Percentiles rank a stretch among this genome's conserved stretches.
Conservation (phyloP, 2,888 invertebrate genomes). For the Drosophila siamana region DNA sequence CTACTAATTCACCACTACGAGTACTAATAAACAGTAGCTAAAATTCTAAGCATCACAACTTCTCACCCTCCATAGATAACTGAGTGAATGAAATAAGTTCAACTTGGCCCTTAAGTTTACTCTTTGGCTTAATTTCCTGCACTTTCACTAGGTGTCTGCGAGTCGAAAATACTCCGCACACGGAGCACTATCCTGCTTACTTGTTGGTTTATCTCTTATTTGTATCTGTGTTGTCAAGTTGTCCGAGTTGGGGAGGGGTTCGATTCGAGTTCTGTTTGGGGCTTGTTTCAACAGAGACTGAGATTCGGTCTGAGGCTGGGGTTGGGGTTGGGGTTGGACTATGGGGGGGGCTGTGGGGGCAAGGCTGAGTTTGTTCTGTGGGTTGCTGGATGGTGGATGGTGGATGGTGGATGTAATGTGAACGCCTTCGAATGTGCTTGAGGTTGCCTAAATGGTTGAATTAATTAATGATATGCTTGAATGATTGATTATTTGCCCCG, state of each 20-base stretch:
- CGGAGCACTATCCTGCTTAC: background rate
- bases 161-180: background rate
- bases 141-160: background rate
- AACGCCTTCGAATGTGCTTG: conserved; percentile 54
- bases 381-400: no score
- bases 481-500: conserved; percentile 70
- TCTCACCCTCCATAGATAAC: no score
- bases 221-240: conserved; percentile 43
- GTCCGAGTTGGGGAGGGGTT: conserved; percentile 9
- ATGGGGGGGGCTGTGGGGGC: background rate
- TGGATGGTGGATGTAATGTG: conserved; percentile 12
- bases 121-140: no score
- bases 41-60: no score
- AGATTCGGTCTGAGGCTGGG: conserved; percentile 7
- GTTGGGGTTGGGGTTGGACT: background rate
- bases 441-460: conserved; percentile 70
- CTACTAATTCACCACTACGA: no score
- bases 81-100: no score
- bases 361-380: no score
- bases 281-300: background rate
- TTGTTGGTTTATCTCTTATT: conserved; percentile 51
- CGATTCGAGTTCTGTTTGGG: conserved; percentile 10
- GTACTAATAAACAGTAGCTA: no score
- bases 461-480: conserved; percentile 75
- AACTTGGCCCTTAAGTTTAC: no score